A percentile compares a stretch with the other conserved stretches of the same genome.
phyloP scores from a whole-genome alignment of 1,140 invertebrate species.

The Platyura marginata region DNA sequence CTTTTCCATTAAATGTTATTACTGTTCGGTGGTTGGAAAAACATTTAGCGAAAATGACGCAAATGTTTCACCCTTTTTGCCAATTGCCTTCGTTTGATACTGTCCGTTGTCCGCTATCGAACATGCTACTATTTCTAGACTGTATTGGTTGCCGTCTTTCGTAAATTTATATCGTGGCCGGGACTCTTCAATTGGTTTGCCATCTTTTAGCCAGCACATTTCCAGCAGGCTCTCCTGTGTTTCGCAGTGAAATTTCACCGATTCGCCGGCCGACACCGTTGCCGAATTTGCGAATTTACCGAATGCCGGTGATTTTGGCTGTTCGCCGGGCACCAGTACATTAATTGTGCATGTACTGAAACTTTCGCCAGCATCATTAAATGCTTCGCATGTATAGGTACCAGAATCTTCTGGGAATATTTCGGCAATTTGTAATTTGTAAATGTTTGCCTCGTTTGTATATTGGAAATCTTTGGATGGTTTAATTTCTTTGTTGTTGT shows the following conservation, averaged over 20 bases:
- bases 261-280: slow-evolving; percentile 65
- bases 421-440: slow-evolving; percentile 79
- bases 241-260: slow-evolving; percentile 42
- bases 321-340: slow-evolving; percentile 73
- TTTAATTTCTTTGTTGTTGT: slow-evolving; percentile 93
- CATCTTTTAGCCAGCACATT: slow-evolving; percentile 76
- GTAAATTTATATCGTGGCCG: slow-evolving; percentile 64
- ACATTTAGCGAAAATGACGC: slow-evolving; percentile 80
- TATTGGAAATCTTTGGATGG: slow-evolving; percentile 93
- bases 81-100: slow-evolving; percentile 72
- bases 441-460: slow-evolving; percentile 72
- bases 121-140: slow-evolving; percentile 56
- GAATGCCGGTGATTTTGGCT: slow-evolving; percentile 64
- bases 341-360: slow-evolving; percentile 78
- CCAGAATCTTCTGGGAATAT: slow-evolving; percentile 81
- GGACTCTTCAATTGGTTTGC: slow-evolving; percentile 60
- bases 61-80: slow-evolving; percentile 61
- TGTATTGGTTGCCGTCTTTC: slow-evolving; percentile 56
- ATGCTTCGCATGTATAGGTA: slow-evolving; percentile 89
- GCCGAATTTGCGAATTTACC: slow-evolving; percentile 75
- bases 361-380: slow-evolving; percentile 85
- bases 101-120: slow-evolving; percentile 69
- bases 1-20: no score
- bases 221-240: slow-evolving; percentile 30
- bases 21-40: background rate